Evolutionary conservation across 2,888 invertebrate species (phyloP).

Genomic region (Blera fallax): DNA sequence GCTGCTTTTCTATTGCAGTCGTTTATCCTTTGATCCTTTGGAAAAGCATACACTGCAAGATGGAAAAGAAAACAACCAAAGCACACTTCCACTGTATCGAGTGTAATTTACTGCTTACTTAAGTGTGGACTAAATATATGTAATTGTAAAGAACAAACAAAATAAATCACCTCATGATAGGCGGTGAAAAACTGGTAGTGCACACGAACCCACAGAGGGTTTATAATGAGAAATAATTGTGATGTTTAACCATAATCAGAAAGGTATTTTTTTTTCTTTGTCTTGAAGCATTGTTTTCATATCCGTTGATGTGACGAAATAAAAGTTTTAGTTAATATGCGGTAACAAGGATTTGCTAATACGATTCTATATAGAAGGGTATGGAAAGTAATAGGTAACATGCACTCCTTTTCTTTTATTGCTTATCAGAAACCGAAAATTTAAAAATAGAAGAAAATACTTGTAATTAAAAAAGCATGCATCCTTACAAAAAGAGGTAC

Average conservation of each 20-base stretch:
- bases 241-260: not conserved
- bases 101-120: constrained; percentile 19
- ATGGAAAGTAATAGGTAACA: too few species aligned
- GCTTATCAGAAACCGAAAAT: too few species aligned
- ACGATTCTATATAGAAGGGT: too few species aligned
- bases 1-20: not conserved
- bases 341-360: too few species aligned
- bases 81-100: not conserved
- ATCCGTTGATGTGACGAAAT: too few species aligned
- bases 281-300: too few species aligned
- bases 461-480: too few species aligned
- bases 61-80: not conserved
- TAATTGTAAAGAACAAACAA: not conserved
- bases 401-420: too few species aligned
- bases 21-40: not conserved
- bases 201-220: not conserved
- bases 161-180: not conserved
- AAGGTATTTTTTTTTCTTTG: not conserved
- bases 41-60: not conserved
- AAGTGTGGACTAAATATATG: not conserved
- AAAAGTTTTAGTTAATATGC: too few species aligned
- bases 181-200: not conserved
- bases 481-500: too few species aligned
- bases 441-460: too few species aligned
- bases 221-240: constrained; percentile 18